Evolutionary conservation across 1,140 invertebrate species (phyloP), one percentile per base, ranked within the genome.

Genomic region (Drosophila melanica): DNA sequence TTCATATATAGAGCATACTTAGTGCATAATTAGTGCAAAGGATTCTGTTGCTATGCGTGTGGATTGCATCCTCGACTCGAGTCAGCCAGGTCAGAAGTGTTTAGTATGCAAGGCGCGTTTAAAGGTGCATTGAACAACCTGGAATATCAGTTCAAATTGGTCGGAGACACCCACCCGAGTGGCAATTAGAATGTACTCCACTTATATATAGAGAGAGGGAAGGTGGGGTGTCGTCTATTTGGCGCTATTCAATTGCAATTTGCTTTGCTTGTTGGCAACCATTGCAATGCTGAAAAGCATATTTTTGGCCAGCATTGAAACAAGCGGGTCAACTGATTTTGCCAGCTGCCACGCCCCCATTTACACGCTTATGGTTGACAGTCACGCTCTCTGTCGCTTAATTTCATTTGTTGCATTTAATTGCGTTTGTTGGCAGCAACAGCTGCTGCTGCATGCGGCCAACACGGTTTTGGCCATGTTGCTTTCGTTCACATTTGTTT

Each of bases 391-490:
- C 67, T 51, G 71, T 73, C 79, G 82, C 82, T 86, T 81, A 86
- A 86, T 87, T 87, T 87, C 71, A 86, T 86, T 86, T 81, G 75
- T 87, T 73, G 82, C 79, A 87, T 87, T 87, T 86, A 86, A 86
- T 87, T 86, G 79, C 82, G 50, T 71, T 64, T 60, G 60, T n/a
- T 44, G 47, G 30, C 41, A 20, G 33, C 33, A 35, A 10, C 33
- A 35, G 62, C 60, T 44, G 42, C 60, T 44, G 42, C 63, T 44
- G 55, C 55, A 35, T 14, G 33, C 33, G 58, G 42, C 23, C 27
- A 6, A 42, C 35, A 67, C 10, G 33, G 35, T 53, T 27, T 14
- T 37, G 39, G 11, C 41, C 47, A 30, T 47, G 20, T 35, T 35
- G 16, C 27, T 27, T 9, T 30, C 27, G 41, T 35, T 54, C 45